Evolutionary conservation across 2,113 vertebrate species (phyloP), one percentile per base, ranked within the genome.

Genomic region (western clawed frog (Xenopus tropicalis)): DNA sequence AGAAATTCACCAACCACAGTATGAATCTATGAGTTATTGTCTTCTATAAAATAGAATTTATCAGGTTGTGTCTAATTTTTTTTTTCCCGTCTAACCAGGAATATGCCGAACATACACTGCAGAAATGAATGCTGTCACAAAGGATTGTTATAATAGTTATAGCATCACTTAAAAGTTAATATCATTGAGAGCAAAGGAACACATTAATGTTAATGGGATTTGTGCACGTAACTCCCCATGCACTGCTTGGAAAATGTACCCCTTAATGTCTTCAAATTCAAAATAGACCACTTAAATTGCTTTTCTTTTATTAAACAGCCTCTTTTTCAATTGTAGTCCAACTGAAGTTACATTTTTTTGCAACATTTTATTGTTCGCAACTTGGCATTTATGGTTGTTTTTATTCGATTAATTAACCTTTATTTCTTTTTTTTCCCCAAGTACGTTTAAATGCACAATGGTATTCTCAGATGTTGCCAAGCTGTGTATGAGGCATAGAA

Each of bases 141-240:
- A 82, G 78, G 68, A 80, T 80, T 81, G 57, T 80, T 82, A 11
- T 61, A 80, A 64, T 80, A 82, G 78, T 86, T 86, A 80, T 56
- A 65, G 78, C 52, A 25, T 84, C 74, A 73, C 78, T 84, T 86
- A 82, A 80, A 85, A 84, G 66, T 85, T 83, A 85, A 64, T 82
- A 79, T 80, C 56, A 17, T 66, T 69, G 78, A 78, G 75, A 85
- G 67, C 72, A 78, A 64, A 85, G 71, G 61, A 86, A 58, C 72
- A 77, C 52, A 25, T 83, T 84, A 80, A 70, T 86, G 78, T 79
- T 84, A 78, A 77, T 80, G 77, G 76, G 77, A 87, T 88, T 87
- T 86, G 80, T 78, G 51, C 70, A 1, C 66, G n/a, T 67, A 80
- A 81, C 76, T 87, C 80, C 69, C 71, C 14, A 25, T 58, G 66